Evolutionary conservation across 1,140 invertebrate genomes (phyloP).

Genomic region (Drosophila elegans): DNA sequence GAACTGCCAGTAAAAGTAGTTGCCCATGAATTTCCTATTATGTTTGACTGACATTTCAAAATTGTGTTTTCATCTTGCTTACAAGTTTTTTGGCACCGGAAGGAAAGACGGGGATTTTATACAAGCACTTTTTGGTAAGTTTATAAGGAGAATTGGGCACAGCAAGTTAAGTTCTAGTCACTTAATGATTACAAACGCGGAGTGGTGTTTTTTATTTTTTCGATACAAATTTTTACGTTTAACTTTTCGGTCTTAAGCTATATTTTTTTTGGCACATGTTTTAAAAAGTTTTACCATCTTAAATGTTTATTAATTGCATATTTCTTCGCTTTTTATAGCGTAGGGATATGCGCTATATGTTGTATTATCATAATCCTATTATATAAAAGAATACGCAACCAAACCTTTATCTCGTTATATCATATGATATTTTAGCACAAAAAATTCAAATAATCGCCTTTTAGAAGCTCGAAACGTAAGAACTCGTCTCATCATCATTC

Average conservation of each 20-base stretch:
- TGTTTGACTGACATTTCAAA: constrained; percentile 54
- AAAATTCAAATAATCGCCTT: constrained; percentile 2
- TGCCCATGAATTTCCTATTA: constrained; percentile 60
- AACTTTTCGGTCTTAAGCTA: too few species aligned
- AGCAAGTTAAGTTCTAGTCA: too few species aligned
- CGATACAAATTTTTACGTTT: neutral
- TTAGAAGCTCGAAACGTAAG: neutral
- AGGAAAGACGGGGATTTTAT: neutral
- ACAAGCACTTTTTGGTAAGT: neutral
- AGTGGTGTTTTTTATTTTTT: too few species aligned
- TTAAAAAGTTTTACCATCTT: too few species aligned
- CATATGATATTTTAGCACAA: neutral
- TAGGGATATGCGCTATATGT: too few species aligned
- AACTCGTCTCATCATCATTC: constrained; percentile 22
- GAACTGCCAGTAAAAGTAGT: constrained; percentile 24
- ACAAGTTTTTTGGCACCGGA: constrained; percentile 20
- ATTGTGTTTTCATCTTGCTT: constrained; percentile 33
- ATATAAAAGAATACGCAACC: neutral
- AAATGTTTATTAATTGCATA: too few species aligned
- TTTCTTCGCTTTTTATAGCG: too few species aligned
- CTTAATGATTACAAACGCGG: too few species aligned
- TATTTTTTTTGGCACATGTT: neutral
- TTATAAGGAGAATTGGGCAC: too few species aligned
- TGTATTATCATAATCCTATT: too few species aligned
- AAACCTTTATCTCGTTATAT: neutral